These are phyloP conservation scores for Cataglyphis cursor DNA, from an alignment of 2,888 invertebrate genomes.

Conservation along the genomic window DNA sequence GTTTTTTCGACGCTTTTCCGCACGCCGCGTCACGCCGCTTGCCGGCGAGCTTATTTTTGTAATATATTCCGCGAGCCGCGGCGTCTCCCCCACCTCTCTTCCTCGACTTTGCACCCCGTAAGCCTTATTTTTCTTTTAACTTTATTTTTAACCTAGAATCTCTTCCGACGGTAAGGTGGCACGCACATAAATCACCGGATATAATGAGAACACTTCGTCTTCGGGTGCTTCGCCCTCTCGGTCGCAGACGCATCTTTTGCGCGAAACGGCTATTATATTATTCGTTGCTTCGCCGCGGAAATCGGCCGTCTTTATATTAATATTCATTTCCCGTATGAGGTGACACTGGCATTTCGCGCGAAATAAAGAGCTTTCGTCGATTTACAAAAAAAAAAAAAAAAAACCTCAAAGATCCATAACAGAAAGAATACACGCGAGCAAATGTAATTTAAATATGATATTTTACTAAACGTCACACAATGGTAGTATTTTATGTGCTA, in stretches of 20 bases:
- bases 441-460: conserved; percentile 49
- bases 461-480: conserved; percentile 53
- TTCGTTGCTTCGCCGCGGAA: conserved; percentile 75
- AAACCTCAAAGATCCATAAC: conserved; percentile 33
- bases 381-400: conserved; percentile 18
- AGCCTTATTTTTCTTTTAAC: conserved; percentile 87
- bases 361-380: conserved; percentile 29
- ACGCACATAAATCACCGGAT: conserved; percentile 85
- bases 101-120: conserved; percentile 85
- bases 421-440: conserved; percentile 33
- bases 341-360: conserved; percentile 40
- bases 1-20: conserved; percentile 64
- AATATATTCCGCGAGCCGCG: conserved; percentile 77
- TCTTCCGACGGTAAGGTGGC: conserved; percentile 79
- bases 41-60: conserved; percentile 74
- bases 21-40: conserved; percentile 44
- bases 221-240: conserved; percentile 80
- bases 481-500: conserved; percentile 52
- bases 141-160: conserved; percentile 85
- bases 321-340: conserved; percentile 64
- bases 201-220: conserved; percentile 87
- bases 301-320: conserved; percentile 70
- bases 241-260: conserved; percentile 78
- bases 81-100: conserved; percentile 61
- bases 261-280: conserved; percentile 78